Evolutionary conservation across 2,797 vertebrate genomes (phyloP), one percentile per base, ranked within the genome.

Genomic region (Nothura maculosa): DNA sequence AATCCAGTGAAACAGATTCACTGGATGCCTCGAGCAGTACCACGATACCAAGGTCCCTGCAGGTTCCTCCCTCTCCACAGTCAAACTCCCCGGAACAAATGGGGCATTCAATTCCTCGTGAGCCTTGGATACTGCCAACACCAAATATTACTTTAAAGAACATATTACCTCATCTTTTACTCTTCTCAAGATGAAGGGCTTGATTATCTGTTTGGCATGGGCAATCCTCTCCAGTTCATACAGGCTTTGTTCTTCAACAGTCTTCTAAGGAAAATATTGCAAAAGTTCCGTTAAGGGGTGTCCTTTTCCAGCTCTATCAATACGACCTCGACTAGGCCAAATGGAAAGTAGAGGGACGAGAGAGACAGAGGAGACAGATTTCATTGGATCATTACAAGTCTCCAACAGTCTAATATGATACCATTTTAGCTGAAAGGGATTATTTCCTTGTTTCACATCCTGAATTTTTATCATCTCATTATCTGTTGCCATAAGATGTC

Each of bases 151-250:
- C 57, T 73, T 81, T 60, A 30, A 72, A 92, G 30, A 61, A 78
- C 87, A 55, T 4, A 66, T 93, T 98, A 99, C 99, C 98, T 99
- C 99, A 68, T 97, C 98, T 97, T 99, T 99, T 34, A 99, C 96
- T 98, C 99, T 98, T 95, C 99, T 97, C 92, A 99, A 97, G 94
- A 99, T 99, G 92, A 99, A 99, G 4, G 99, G 99, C 87, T 99
- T 99, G 98, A 99, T 99, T 96, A 99, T 99, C 95, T 98, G 99
- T 95, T 98, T 99, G 70, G 99, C 99, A 12, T 98, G 98, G 87
- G 96, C 96, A 90, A 98, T 99, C 95, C 99, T 98, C 57, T 99
- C 98, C 92, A 98, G 99, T 97, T 99, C 99, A 95, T 99, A 99
- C 78, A 97, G 79, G 90, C 98, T 99, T 97, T 99, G 98, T 34